A percentile compares a stretch with the other conserved stretches of the same genome.
phyloP scores from a whole-genome alignment of 2,797 vertebrate genomes.

The Ceyx erithaca region DNA sequence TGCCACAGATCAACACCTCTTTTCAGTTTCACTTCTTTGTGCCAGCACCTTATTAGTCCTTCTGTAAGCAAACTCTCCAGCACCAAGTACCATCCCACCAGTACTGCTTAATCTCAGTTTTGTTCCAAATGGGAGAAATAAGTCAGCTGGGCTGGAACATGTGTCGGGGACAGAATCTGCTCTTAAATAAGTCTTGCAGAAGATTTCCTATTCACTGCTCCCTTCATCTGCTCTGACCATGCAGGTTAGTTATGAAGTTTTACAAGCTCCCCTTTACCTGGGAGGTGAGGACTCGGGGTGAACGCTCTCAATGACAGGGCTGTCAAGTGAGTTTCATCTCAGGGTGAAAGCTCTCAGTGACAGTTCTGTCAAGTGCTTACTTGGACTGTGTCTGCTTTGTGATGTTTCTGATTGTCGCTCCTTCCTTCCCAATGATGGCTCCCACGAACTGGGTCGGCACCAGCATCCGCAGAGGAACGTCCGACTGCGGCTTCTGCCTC shows the following conservation, averaged over 20 bases:
- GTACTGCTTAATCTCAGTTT: not conserved
- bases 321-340: too few species aligned
- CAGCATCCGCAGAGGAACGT: conserved; percentile 92
- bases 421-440: conserved; percentile 98
- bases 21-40: not conserved
- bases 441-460: conserved; percentile 98
- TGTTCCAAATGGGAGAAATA: not conserved
- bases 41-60: not conserved
- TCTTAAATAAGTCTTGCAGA: not conserved
- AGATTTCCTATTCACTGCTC: not conserved
- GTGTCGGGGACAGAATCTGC: not conserved
- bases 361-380: conserved; percentile 75
- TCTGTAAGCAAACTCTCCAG: not conserved
- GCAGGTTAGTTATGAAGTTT: not conserved
- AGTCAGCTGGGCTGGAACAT: not conserved
- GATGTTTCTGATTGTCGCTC: conserved; percentile 96
- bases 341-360: not conserved
- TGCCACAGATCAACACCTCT: not conserved
- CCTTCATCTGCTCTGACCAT: not conserved
- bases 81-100: not conserved
- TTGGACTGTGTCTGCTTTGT: conserved; percentile 99
- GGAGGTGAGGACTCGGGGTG: not conserved
- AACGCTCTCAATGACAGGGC: too few species aligned
- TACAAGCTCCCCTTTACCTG: not conserved
- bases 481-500: conserved; percentile 91